Base-by-base conservation (phyloP, 2,113 vertebrate genomes). In the Setophaga coronata region DNA sequence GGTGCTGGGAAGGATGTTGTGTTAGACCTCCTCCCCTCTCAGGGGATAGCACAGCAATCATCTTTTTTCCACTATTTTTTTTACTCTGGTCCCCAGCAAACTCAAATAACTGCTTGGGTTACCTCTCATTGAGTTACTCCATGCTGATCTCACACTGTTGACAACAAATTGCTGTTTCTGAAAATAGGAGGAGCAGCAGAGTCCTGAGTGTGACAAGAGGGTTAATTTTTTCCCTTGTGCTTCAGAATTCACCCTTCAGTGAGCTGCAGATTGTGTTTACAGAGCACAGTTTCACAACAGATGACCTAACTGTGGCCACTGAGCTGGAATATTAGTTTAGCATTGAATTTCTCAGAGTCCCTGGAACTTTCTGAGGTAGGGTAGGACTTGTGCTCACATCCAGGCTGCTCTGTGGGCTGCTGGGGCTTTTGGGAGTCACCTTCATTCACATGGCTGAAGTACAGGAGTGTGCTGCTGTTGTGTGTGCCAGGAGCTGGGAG, bases 211-310 rank as follows among this genome's bases (percentile, higher is more conserved):
- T 66, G 69, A 56, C 29, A 74, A 17, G 47, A 73, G 69, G 56
- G 84, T 97, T 95, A 84, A 71, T 38, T 76, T 87, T 94, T 89
- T 28, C 50, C 50, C 60, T 84, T 64, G 69, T 71, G 60, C 81
- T 96, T 96, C 84, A 74, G 90, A 84, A 82, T n/a, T 94, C 81
- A 79, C 69, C 87, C 90, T 85, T 82, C 33, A 9, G 20, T 62
- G 81, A 93, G 73, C 73, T 89, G 81, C 77, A 64, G 69, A 16
- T 43, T 56, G 29, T 95, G 83, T 95, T 95, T 94, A 81, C 72
- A 62, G 91, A 83, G 76, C 50, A 31, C 24, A 50, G 80, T 89
- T 95, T 94, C 56, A 50, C 65, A 87, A 58, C 60, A 74, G 26
- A 26, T 94, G 95, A 95, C 77, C 67, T 83, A n/a, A 50, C 56